Percentiles rank a stretch among this genome's conserved stretches.
Conservation (phyloP, 2,888 invertebrate genomes). For the Tetrapedia diversipes region DNA sequence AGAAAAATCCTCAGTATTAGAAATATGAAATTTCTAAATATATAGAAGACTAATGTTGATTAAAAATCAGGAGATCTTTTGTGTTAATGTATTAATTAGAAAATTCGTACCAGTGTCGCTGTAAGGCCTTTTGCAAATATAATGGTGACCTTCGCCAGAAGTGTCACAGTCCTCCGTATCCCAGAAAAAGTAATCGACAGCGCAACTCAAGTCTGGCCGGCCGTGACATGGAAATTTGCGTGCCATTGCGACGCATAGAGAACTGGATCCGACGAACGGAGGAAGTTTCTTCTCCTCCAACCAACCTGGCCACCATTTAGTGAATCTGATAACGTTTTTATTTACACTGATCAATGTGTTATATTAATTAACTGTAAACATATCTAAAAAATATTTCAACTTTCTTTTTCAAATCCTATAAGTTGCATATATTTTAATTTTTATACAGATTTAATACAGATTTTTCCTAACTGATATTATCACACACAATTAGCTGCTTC, state of each 20-base stretch:
- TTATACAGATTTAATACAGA: too few species aligned
- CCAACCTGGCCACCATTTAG: slow-evolving; percentile 84
- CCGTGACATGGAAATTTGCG: slow-evolving; percentile 81
- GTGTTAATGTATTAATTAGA: slow-evolving; percentile 22
- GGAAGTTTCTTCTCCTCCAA: slow-evolving; percentile 66
- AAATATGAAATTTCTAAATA: neutral
- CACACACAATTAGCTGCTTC: too few species aligned
- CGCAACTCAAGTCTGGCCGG: slow-evolving; percentile 76
- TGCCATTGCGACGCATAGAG: slow-evolving; percentile 81
- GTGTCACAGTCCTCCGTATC: slow-evolving; percentile 83
- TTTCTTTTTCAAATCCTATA: too few species aligned
- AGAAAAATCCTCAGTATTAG: neutral
- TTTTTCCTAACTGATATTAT: too few species aligned
- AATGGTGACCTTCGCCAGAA: slow-evolving; percentile 81
- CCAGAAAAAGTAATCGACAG: slow-evolving; percentile 84
- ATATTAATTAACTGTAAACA: too few species aligned
- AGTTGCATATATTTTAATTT: too few species aligned
- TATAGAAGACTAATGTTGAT: neutral
- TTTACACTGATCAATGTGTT: too few species aligned
- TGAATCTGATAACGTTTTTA: slow-evolving; percentile 77
- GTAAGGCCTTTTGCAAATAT: slow-evolving; percentile 84
- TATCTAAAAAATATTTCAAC: too few species aligned
- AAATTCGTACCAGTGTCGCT: slow-evolving; percentile 82
- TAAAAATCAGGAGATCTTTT: neutral
- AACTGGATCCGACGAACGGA: slow-evolving; percentile 72